Conservation (phyloP, 1,140 invertebrate genomes). For the Megalonaias nervosa region DNA sequence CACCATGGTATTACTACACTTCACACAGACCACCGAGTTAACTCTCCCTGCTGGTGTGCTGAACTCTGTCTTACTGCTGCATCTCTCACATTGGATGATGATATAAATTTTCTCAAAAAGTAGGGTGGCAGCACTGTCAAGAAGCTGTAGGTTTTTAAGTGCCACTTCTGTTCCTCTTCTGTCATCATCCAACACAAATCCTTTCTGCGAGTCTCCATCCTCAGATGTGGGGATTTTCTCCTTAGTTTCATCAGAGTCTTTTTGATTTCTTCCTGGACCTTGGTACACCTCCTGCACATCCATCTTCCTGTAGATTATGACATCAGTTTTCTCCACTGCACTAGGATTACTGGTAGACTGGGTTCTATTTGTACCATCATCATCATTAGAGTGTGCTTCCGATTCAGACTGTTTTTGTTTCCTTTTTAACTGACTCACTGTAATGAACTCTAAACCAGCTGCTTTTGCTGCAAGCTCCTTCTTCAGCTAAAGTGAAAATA, state of each 20-base stretch:
- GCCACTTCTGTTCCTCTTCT: slow-evolving; percentile 24
- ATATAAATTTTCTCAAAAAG: slow-evolving; percentile 26
- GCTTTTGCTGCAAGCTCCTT: slow-evolving; percentile 63
- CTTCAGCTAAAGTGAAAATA: slow-evolving; percentile 56
- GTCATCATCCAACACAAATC: neutral
- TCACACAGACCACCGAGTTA: slow-evolving; percentile 57
- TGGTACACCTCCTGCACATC: too few species aligned
- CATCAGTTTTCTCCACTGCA: too few species aligned
- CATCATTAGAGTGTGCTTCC: too few species aligned
- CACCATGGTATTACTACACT: slow-evolving; percentile 59
- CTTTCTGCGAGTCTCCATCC: too few species aligned
- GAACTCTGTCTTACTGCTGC: slow-evolving; percentile 64
- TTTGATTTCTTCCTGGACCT: too few species aligned
- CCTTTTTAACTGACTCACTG: neutral
- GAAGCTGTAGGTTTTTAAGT: slow-evolving; percentile 30
- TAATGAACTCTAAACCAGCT: slow-evolving; percentile 66
- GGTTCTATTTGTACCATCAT: too few species aligned
- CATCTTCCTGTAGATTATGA: too few species aligned
- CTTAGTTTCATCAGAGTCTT: too few species aligned
- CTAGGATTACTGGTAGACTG: too few species aligned
- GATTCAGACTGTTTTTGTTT: too few species aligned
- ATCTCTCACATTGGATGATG: slow-evolving; percentile 65
- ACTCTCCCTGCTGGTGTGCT: slow-evolving; percentile 47
- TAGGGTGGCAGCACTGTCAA: slow-evolving; percentile 20
- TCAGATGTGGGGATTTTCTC: too few species aligned